Percentiles rank a stretch among this genome's conserved stretches.
phyloP scores from a whole-genome alignment of 2,113 vertebrate species.

The Heptranchias perlo region DNA sequence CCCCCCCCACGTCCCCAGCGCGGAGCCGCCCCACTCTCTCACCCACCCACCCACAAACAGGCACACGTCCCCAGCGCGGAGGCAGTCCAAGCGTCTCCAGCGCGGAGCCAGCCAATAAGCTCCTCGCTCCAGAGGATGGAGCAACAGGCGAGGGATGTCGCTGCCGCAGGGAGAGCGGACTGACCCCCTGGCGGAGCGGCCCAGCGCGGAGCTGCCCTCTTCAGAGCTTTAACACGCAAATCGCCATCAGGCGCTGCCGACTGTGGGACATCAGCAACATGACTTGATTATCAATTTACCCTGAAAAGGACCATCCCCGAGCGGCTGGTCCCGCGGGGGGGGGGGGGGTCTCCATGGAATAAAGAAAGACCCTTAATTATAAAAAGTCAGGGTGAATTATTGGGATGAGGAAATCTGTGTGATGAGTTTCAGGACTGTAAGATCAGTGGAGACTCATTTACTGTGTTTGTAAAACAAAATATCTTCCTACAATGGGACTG shows the following conservation, averaged over 20 bases:
- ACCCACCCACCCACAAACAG: neutral
- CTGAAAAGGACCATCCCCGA: neutral
- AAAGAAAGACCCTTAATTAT: neutral
- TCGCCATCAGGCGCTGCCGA: neutral
- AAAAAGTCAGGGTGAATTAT: no score
- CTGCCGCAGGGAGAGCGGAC: no score
- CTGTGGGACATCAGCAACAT: neutral
- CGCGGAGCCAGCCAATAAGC: neutral
- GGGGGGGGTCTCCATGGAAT: neutral
- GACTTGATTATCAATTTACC: neutral
- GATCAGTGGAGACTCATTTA: neutral
- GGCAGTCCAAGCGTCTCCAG: neutral
- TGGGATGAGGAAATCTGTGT: neutral
- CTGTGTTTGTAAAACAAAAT: neutral
- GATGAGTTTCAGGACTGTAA: neutral
- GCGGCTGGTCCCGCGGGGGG: neutral
- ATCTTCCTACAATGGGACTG: neutral
- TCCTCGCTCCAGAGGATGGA: neutral
- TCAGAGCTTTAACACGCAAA: neutral
- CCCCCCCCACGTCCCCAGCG: neutral
- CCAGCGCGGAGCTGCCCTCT: neutral
- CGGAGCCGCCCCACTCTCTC: neutral
- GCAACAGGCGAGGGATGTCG: no score
- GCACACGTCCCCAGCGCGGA: no score
- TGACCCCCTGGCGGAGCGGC: neutral